Percentiles rank a stretch among this genome's conserved stretches.
phyloP scores from a whole-genome alignment of 2,797 vertebrate species.

The Pseudocheirus occidentalis region DNA sequence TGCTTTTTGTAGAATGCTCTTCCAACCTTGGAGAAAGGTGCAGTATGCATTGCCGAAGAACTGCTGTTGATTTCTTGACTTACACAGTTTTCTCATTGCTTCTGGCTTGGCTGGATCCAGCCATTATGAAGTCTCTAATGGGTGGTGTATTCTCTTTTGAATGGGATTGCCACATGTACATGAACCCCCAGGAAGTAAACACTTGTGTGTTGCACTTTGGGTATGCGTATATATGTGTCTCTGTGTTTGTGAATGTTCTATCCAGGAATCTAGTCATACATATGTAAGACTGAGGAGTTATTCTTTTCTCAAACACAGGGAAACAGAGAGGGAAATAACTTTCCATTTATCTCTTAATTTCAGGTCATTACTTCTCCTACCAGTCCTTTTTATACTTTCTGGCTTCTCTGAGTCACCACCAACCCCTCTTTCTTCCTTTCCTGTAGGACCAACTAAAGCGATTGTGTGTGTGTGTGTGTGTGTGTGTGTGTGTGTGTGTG shows the following conservation, averaged over 20 bases:
- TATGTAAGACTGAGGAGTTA: slow-evolving; percentile 21
- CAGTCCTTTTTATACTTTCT: slow-evolving; percentile 55
- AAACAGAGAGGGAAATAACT: slow-evolving; percentile 31
- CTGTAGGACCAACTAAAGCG: slow-evolving; percentile 76
- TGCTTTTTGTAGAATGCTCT: slow-evolving; percentile 39
- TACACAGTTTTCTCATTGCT: slow-evolving; percentile 20
- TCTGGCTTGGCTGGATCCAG: background rate
- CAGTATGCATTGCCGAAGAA: background rate
- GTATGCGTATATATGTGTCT: background rate
- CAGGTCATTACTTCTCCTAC: slow-evolving; percentile 56
- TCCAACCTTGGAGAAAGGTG: background rate
- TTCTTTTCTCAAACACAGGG: slow-evolving; percentile 31
- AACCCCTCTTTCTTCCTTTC: slow-evolving; percentile 64
- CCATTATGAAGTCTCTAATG: slow-evolving; percentile 35
- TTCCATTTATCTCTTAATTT: slow-evolving; percentile 29
- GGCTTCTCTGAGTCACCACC: slow-evolving; percentile 71
- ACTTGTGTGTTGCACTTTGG: background rate
- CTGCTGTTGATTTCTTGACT: background rate
- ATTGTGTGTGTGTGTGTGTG: too few relatives aligned
- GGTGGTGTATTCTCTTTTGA: background rate
- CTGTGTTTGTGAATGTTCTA: background rate
- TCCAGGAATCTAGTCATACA: background rate
- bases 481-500: too few relatives aligned
- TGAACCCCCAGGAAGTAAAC: background rate
- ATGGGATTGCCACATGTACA: background rate